Evolutionary conservation across 2,113 vertebrate genomes (phyloP).

Genomic region (Irena cyanogastra): DNA sequence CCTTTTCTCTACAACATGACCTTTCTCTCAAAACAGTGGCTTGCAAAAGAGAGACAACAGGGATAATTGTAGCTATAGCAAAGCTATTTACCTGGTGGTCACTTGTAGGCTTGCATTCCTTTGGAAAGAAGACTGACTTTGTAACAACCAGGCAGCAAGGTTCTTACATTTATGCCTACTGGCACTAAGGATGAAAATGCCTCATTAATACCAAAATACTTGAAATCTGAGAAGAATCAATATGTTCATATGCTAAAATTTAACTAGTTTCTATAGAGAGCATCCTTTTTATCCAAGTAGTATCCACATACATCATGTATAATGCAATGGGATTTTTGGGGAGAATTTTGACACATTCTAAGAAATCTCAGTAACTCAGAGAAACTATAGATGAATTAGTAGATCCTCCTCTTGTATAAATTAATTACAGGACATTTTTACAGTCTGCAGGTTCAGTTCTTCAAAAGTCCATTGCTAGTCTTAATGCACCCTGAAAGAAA

Average conservation of each 20-base stretch:
- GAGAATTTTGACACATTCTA: neutral
- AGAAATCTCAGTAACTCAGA: neutral
- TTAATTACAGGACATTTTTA: neutral
- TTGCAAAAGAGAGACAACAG: neutral
- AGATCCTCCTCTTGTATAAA: neutral
- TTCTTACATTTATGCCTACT: neutral
- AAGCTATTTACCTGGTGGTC: neutral
- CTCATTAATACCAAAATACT: neutral
- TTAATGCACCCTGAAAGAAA: neutral
- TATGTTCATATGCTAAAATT: neutral
- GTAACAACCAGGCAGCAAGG: neutral
- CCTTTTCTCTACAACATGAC: neutral
- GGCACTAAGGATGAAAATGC: neutral
- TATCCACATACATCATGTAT: accelerated
- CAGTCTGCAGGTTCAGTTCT: neutral
- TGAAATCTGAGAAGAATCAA: neutral
- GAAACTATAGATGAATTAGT: neutral
- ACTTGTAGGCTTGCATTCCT: neutral
- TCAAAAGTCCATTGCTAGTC: neutral
- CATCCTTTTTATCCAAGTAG: neutral
- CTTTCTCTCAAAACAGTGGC: neutral
- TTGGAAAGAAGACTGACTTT: neutral
- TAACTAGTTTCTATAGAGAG: neutral
- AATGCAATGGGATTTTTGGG: neutral
- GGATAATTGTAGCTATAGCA: neutral